Percentiles rank a stretch among this genome's conserved stretches.
phyloP scores from a whole-genome alignment of 2,888 invertebrate genomes.

The Andrena haemorrhoa region DNA sequence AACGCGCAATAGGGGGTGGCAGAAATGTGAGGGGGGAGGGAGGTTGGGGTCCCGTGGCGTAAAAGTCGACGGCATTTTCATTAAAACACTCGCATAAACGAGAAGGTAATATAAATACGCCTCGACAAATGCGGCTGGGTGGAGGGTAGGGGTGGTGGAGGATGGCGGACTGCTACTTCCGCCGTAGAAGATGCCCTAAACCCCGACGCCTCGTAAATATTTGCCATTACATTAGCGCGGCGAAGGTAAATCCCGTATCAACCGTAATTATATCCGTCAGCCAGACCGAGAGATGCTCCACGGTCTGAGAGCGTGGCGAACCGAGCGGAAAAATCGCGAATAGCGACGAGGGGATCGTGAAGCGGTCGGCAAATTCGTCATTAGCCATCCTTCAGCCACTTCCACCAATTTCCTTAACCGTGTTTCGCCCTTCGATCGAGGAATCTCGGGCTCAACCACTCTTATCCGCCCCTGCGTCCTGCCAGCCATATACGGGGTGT shows the following conservation, averaged over 20 bases:
- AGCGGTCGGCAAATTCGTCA: slow-evolving; percentile 61
- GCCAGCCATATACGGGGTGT: neutral
- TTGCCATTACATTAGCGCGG: slow-evolving; percentile 70
- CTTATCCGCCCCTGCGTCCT: neutral
- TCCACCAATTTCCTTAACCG: slow-evolving; percentile 43
- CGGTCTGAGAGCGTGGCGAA: slow-evolving; percentile 15
- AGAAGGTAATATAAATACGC: slow-evolving; percentile 54
- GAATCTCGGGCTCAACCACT: slow-evolving; percentile 4
- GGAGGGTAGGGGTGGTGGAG: slow-evolving; percentile 14
- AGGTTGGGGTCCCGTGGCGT: neutral
- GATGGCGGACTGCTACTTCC: slow-evolving; percentile 25
- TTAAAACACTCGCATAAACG: slow-evolving; percentile 61
- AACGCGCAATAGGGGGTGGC: neutral
- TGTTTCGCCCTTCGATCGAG: slow-evolving; percentile 1
- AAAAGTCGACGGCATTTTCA: slow-evolving; percentile 52
- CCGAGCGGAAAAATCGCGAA: slow-evolving; percentile 53
- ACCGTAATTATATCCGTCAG: slow-evolving; percentile 69
- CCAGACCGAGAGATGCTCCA: slow-evolving; percentile 19
- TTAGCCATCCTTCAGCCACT: slow-evolving; percentile 44
- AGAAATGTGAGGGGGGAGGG: neutral
- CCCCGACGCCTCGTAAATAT: slow-evolving; percentile 69
- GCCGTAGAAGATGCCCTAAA: slow-evolving; percentile 45
- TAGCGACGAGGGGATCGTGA: slow-evolving; percentile 5
- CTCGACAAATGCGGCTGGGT: slow-evolving; percentile 59
- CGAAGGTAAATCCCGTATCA: slow-evolving; percentile 64